Evolutionary conservation across 2,113 vertebrate genomes (phyloP), one percentile per base, ranked within the genome.

Genomic region (Nycticryphes semicollaris): DNA sequence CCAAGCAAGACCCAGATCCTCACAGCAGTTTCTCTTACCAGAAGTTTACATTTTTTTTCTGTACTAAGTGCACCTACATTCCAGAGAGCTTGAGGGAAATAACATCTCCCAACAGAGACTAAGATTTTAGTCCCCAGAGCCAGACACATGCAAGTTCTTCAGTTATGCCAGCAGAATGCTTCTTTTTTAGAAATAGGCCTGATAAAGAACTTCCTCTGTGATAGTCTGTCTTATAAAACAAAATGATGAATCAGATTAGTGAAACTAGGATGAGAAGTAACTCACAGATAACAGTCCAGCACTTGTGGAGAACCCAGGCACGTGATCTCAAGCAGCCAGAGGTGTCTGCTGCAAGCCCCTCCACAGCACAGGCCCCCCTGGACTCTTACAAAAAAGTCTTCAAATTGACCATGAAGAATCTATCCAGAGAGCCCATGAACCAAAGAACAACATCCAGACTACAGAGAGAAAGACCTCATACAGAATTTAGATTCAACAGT

Each of bases 41-140:
- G 47, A 67, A 72, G 30, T 56, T 47, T 4, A 18, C 0, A 0
- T 1, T 10, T 45, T 53, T 74, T 72, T 81, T 45, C 63, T 78
- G 9, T 67, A 51, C 3, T 50, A 78, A 82, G 14, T n/a, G 13
- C 18, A 31, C 33, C 30, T 28, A 59, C 62, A 75, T 77, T 93
- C 51, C 84, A 84, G 64, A 77, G 37, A 75, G 30, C 23, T 75
- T 2, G 7, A 62, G 24, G n/a, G 17, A 93, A 84, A 62, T 54
- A 37, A 83, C 16, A 53, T 1, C 1, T 10, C 15, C 0, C 0
- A 83, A 30, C 41, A 69, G 22, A 73, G 25, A 66, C 13, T 31
- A 39, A 2, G 5, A 68, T 56, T 87, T 50, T 37, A 66, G 33
- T 60, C 39, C 14, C 20, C 22, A 23, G 41, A 92, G 53, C 19